Conservation (phyloP, 2,113 vertebrate genomes). For the Lasiurus borealis region DNA sequence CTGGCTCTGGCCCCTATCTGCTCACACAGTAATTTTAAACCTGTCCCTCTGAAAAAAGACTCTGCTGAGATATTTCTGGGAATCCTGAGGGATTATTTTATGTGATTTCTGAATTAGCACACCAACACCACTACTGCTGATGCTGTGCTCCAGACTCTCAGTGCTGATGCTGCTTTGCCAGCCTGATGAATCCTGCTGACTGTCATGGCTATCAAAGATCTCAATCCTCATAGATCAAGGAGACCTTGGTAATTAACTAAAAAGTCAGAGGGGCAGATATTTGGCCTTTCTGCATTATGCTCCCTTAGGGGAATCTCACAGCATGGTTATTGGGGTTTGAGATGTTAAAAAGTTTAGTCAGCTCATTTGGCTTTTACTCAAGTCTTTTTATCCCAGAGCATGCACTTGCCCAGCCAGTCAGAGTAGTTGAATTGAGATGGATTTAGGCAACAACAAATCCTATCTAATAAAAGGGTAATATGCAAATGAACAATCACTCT, state of each 20-base stretch:
- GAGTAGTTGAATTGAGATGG: not conserved
- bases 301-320: not conserved
- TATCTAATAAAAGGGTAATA: no score
- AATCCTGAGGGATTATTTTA: conserved; percentile 44
- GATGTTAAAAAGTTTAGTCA: conserved; percentile 17
- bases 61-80: conserved; percentile 60
- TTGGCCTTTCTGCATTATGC: not conserved
- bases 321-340: conserved; percentile 5
- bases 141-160: not conserved
- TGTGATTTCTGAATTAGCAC: conserved; percentile 52
- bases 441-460: not conserved
- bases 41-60: conserved; percentile 30
- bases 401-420: not conserved
- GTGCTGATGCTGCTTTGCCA: not conserved
- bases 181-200: not conserved
- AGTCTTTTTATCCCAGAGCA: conserved; percentile 1
- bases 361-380: conserved; percentile 13
- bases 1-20: conserved; percentile 55
- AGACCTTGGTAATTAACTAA: conserved; percentile 17
- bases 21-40: conserved; percentile 63
- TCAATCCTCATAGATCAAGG: not conserved
- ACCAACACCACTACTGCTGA: not conserved
- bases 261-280: conserved; percentile 3
- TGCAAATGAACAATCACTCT: no score
- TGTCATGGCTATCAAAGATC: not conserved